These are phyloP conservation scores for Bruchidius siliquastri DNA, from an alignment of 2,888 invertebrate species.

Conservation along the genomic window DNA sequence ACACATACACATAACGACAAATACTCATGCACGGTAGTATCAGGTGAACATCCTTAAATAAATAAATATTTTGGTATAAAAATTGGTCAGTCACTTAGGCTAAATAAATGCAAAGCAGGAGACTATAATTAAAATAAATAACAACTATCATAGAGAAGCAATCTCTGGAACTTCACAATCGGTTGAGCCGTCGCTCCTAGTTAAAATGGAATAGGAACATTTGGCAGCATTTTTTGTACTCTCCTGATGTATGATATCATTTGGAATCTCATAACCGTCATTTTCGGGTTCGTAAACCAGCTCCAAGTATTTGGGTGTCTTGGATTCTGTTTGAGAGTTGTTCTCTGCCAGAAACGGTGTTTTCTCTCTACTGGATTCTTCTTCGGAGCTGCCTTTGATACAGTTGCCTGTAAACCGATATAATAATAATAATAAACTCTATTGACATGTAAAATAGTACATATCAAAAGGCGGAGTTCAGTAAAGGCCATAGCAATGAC, in stretches of 20 bases:
- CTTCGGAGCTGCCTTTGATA: conserved; percentile 48
- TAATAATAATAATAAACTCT: no score
- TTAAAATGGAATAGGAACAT: not conserved
- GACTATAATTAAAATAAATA: not conserved
- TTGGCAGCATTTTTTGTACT: not conserved
- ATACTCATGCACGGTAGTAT: not conserved
- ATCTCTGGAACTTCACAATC: not conserved
- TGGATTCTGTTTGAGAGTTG: conserved; percentile 25
- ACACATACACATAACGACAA: no score
- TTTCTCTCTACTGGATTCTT: conserved; percentile 46
- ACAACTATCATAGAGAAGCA: not conserved
- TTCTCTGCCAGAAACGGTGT: conserved; percentile 46
- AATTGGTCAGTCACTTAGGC: not conserved
- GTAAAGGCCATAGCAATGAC: no score
- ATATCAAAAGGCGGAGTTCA: no score
- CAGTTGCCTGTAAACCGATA: not conserved
- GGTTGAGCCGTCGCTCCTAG: not conserved
- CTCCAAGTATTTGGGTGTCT: conserved; percentile 61
- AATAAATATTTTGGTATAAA: not conserved
- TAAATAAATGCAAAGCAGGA: not conserved
- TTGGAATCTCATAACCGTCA: conserved; percentile 64
- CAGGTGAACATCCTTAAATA: not conserved
- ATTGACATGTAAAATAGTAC: no score
- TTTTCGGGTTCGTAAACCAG: conserved; percentile 55
- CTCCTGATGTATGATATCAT: conserved; percentile 29